Base-by-base conservation (phyloP, 1,140 invertebrate species). In the Bactericera cockerelli region DNA sequence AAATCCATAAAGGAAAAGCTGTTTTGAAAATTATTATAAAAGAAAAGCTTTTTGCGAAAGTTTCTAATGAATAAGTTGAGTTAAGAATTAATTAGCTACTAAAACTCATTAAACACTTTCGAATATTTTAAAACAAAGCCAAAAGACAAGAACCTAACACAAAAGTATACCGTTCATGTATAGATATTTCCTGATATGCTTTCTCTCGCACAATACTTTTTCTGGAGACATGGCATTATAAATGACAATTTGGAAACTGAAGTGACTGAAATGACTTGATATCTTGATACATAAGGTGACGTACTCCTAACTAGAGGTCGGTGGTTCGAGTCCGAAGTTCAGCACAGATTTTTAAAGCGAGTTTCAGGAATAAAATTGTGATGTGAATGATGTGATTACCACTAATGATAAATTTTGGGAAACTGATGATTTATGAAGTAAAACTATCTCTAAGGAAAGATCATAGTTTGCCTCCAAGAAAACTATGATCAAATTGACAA, bases 51-150 rank as follows among this genome's bases (percentile, higher is more conserved):
- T n/a, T 3, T 49, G 22, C 8, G 8, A 49, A 49, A 49, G 42
- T 49, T 49, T 49, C 19, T 49, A 49, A 49, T 49, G 42, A 49
- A 49, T 49, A 49, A 49, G 42, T 49, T 49, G 22, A 49, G 42
- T 49, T 49, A 49, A 49, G 42, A 49, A 49, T 49, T 49, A 49
- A 49, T 49, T 49, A 49, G 4, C 42, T 49, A 49, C 8, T 49
- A 49, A 49, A 49, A 49, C 42, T 49, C 42, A 49, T 49, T 49
- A 49, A 49, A 49, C 42, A 49, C 42, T 49, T 49, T 49, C 42
- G 42, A 16, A 49, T 49, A 49, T 49, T 49, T 49, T 49, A n/a
- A 49, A 49, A 49, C 42, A 49, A 49, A 22, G 42, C 4, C 8
- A 49, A 22, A n/a, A 49, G 42, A 49, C 42, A 49, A 22, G 4